Percentiles rank a stretch among this genome's conserved stretches.
phyloP scores from a whole-genome alignment of 2,797 vertebrate species.

The Otus scops region DNA sequence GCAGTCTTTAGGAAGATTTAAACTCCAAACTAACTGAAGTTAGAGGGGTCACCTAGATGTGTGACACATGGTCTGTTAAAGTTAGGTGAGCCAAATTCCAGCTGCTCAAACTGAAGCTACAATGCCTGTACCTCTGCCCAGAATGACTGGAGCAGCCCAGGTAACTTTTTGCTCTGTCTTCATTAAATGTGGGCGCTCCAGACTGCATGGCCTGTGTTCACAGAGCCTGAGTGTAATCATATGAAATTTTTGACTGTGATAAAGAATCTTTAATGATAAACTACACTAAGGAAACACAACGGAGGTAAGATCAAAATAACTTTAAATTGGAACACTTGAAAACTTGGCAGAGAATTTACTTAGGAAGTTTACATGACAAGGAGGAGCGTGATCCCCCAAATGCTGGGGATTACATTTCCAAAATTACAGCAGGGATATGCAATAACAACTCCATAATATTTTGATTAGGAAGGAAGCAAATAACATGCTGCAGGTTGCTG shows the following conservation, averaged over 20 bases:
- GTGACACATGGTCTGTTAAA: neutral
- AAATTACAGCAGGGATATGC: neutral
- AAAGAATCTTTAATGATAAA: neutral
- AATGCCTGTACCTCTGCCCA: neutral
- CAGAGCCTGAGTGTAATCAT: neutral
- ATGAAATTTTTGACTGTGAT: neutral
- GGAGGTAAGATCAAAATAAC: slow-evolving; percentile 32
- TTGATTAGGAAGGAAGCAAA: slow-evolving; percentile 45
- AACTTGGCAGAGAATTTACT: slow-evolving; percentile 15
- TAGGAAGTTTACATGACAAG: slow-evolving; percentile 30
- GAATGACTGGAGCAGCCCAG: neutral
- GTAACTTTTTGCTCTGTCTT: neutral
- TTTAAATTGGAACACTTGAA: slow-evolving; percentile 31
- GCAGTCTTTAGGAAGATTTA: neutral
- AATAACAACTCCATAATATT: slow-evolving; percentile 48
- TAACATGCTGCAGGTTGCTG: neutral
- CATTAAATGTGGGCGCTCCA: neutral
- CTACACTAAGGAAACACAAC: neutral
- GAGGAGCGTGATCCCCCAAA: slow-evolving; percentile 24
- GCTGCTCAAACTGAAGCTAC: neutral
- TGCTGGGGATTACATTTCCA: slow-evolving; percentile 18
- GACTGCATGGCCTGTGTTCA: neutral
- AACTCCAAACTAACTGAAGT: neutral
- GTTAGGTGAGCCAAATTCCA: neutral
- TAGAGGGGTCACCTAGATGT: neutral